Conservation (phyloP, 2,888 invertebrate genomes). For the Sacculina carcini region DNA sequence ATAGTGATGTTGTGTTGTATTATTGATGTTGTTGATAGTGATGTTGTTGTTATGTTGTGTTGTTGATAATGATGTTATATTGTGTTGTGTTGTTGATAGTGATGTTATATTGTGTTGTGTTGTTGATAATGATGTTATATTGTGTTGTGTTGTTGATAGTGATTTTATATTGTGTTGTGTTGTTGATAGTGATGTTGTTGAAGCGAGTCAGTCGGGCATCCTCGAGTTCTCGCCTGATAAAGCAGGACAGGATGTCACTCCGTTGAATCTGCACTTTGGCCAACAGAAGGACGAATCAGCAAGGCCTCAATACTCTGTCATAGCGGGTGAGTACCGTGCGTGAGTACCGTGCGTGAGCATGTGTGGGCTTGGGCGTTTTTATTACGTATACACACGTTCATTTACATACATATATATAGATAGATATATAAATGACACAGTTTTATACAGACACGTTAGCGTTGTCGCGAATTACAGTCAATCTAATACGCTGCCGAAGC, state of each 20-base stretch:
- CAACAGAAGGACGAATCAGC: constrained; percentile 25
- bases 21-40: no score
- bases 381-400: no score
- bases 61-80: not conserved
- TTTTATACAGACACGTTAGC: no score
- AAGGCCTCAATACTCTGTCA: no score
- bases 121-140: not conserved
- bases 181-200: constrained; percentile 8
- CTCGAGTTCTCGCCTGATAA: constrained; percentile 59
- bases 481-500: not conserved
- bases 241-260: constrained; percentile 63
- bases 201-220: constrained; percentile 19
- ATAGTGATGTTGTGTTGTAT: no score
- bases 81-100: not conserved
- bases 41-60: not conserved
- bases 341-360: no score
- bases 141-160: not conserved
- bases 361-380: no score
- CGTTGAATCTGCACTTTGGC: constrained; percentile 50
- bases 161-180: no score
- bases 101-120: not conserved
- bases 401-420: no score
- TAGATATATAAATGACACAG: no score
- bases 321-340: no score
- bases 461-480: no score